Conservation (phyloP, 35 echinoderm and acorn worm genomes). For the Apostichopus japonicus region DNA sequence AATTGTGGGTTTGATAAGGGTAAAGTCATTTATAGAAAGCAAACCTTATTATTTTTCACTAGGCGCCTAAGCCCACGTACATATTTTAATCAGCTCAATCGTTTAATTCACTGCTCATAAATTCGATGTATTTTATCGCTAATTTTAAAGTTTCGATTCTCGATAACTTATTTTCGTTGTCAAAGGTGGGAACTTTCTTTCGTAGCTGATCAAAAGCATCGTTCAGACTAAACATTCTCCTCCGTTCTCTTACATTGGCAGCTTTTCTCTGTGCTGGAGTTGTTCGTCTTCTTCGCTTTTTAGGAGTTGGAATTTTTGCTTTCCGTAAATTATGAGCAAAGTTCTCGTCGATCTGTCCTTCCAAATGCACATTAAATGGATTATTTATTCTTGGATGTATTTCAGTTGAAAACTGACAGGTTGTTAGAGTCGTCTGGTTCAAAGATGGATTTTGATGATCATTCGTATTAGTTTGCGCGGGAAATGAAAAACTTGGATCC, state of each 20-base stretch:
- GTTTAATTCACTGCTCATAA: constrained; percentile 68
- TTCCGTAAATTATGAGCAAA: background rate
- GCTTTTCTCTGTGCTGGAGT: constrained; percentile 83
- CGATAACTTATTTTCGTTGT: constrained; percentile 78
- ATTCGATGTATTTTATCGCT: constrained; percentile 86
- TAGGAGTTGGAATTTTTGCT: background rate
- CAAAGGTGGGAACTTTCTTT: constrained; percentile 80
- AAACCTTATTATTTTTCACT: too few relatives aligned
- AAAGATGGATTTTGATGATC: background rate
- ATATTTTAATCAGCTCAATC: background rate
- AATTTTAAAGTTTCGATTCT: constrained; percentile 88
- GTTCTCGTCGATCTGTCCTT: background rate
- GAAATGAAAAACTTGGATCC: background rate
- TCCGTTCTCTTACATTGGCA: constrained; percentile 83
- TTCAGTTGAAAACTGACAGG: background rate
- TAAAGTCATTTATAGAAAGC: too few relatives aligned
- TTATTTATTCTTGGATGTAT: background rate
- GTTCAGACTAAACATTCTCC: constrained; percentile 92
- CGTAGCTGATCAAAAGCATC: constrained; percentile 88
- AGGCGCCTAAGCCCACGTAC: too few relatives aligned
- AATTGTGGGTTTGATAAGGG: too few relatives aligned
- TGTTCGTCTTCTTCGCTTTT: constrained; percentile 67
- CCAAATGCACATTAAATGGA: too few relatives aligned
- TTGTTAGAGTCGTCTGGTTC: background rate
- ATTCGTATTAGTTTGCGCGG: background rate